Evolutionary conservation across 2,113 vertebrate genomes (phyloP).

Genomic region (Oplegnathus fasciatus): DNA sequence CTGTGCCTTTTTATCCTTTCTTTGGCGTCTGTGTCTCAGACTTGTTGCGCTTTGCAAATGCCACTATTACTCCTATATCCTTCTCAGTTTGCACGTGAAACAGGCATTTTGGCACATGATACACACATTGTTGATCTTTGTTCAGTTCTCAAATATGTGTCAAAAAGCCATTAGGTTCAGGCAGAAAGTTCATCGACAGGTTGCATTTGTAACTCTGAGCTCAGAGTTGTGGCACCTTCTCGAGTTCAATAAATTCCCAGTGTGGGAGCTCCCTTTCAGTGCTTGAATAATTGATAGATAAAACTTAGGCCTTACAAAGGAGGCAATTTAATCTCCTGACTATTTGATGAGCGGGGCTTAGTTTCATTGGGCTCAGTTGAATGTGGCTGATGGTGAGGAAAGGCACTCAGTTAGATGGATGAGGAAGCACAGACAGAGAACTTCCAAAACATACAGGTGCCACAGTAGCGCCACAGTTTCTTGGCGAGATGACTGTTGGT

Average conservation of each 20-base stretch:
- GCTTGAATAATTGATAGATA: conserved; percentile 83
- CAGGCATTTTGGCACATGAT: background rate
- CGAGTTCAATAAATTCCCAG: conserved; percentile 71
- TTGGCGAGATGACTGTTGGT: conserved; percentile 14
- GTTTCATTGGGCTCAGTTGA: conserved; percentile 72
- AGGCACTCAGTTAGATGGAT: conserved; percentile 57
- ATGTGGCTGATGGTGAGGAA: conserved; percentile 60
- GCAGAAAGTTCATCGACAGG: conserved; percentile 60
- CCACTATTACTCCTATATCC: background rate
- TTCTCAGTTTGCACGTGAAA: background rate
- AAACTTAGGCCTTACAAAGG: conserved; percentile 79
- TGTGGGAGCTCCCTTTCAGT: conserved; percentile 78
- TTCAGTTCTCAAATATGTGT: conserved; percentile 6
- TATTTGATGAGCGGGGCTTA: conserved; percentile 78
- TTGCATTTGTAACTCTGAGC: conserved; percentile 65
- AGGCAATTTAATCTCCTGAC: conserved; percentile 83
- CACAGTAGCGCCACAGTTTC: background rate
- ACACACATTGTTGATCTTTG: background rate
- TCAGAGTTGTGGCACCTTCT: conserved; percentile 75
- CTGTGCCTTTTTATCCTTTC: background rate
- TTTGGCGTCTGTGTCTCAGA: background rate
- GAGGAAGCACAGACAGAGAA: conserved; percentile 44
- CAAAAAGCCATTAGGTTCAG: conserved; percentile 13
- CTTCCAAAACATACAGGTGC: conserved; percentile 48
- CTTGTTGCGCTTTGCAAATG: background rate